A percentile compares a stretch with the other conserved stretches of the same genome.
phyloP scores from a whole-genome alignment of 2,797 vertebrate species.

The Urocyon cinereoargenteus region DNA sequence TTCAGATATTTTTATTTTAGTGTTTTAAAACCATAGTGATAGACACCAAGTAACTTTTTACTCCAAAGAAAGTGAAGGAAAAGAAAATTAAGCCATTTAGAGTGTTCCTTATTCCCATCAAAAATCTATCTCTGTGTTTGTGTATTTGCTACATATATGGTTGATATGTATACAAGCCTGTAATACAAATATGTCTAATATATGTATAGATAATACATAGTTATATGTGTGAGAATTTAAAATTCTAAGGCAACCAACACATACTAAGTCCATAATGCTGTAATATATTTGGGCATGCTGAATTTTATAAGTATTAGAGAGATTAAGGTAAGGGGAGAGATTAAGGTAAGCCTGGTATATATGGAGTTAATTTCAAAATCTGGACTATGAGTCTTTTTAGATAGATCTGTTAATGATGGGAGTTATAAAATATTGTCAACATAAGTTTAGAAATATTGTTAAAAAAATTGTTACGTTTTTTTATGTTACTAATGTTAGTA shows the following conservation, averaged over 20 bases:
- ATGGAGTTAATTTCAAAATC: constrained; percentile 7
- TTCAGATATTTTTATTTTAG: constrained; percentile 40
- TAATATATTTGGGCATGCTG: background rate
- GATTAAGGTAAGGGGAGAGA: background rate
- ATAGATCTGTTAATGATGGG: background rate
- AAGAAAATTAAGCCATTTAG: constrained; percentile 26
- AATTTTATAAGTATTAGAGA: constrained; percentile 36
- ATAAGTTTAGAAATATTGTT: background rate
- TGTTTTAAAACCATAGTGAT: background rate
- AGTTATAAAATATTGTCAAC: constrained; percentile 7
- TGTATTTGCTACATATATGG: background rate
- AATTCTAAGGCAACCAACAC: constrained; percentile 22
- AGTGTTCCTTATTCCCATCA: background rate
- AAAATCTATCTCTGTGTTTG: background rate
- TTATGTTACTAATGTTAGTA: background rate
- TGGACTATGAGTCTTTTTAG: constrained; percentile 33
- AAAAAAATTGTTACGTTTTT: background rate
- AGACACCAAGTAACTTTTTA: background rate
- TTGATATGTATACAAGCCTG: background rate
- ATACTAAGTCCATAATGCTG: background rate
- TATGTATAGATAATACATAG: background rate
- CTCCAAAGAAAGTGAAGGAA: constrained; percentile 44
- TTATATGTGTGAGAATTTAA: constrained; percentile 5
- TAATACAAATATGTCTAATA: background rate
- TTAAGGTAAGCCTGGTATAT: background rate